These are phyloP conservation scores for Caretta caretta DNA, from an alignment of 2,113 vertebrate genomes.

Conservation along the genomic window DNA sequence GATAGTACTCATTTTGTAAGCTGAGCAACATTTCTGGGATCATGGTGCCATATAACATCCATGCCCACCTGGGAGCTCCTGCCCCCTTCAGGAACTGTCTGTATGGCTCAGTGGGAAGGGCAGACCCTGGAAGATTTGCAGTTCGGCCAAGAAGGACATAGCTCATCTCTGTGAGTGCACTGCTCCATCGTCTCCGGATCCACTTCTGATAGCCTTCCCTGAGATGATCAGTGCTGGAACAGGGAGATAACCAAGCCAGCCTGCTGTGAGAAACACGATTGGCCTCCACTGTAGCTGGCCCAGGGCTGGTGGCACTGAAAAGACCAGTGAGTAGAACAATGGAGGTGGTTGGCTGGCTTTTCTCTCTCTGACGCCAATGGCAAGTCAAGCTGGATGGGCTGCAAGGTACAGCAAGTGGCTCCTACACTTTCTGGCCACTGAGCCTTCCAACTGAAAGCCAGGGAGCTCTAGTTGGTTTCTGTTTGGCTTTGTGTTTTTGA, in stretches of 20 bases:
- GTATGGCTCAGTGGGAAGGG: fast-evolving
- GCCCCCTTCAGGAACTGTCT: background rate
- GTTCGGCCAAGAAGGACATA: background rate
- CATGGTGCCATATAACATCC: background rate
- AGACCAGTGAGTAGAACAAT: background rate
- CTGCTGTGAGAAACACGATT: background rate
- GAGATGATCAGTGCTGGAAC: background rate
- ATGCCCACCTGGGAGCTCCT: background rate
- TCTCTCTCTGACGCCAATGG: background rate
- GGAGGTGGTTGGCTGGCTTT: background rate
- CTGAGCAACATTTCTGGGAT: no score
- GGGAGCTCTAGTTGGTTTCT: fast-evolving
- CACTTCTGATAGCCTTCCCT: background rate
- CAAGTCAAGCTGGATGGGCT: background rate
- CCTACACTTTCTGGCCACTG: background rate
- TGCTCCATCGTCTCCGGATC: background rate
- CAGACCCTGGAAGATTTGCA: background rate
- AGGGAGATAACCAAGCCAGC: background rate
- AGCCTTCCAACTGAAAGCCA: fast-evolving
- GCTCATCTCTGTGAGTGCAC: background rate
- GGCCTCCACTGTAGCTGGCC: background rate
- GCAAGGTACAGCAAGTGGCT: background rate
- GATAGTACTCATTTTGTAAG: background rate
- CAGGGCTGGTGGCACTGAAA: background rate
- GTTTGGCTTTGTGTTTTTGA: background rate